Base-by-base conservation (phyloP, 2,113 vertebrate genomes). In the Amblyornis subalaris region DNA sequence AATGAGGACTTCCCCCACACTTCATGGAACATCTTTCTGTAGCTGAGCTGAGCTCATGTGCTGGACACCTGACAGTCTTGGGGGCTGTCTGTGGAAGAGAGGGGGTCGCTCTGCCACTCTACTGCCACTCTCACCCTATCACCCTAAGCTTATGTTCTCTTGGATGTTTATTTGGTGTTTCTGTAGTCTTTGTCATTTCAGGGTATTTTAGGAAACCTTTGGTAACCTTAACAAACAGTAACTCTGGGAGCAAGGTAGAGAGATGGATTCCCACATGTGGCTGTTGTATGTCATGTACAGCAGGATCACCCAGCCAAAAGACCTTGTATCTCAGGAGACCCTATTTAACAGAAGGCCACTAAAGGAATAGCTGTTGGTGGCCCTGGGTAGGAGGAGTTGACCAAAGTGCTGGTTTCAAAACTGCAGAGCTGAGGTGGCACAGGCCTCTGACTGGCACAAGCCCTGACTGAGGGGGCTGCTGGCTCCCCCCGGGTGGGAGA, bases 211-310 rank as follows among this genome's bases (percentile, higher is more conserved):
- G 45, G 55, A 84, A 74, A 69, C 35, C 9, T 89, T 60, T 61
- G 54, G 36, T 72, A 86, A 31, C 45, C 9, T 72, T 73, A 67
- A 66, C 28, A 57, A 64, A 67, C 38, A 70, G 19, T 74, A 57
- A 12, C 53, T 92, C 74, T 71, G 64, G 23, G 57, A 84, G 47
- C 9, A 69, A 53, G n/a, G 16, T 7, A 47, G 57, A 77, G 29
- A 23, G 42, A 28, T 76, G 45, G 31, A 61, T 90, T 88, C 22
- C 54, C 36, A 51, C 5, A 3, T 0, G 0, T 23, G 35, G 31
- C 54, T 69, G 0, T 19, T 65, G 14, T 28, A 17, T 45, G 31
- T 58, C 35, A 17, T 0, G 1, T 58, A 35, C 21, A 74, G 35
- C 47, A 74, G 51, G 55, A 36, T 67, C 38, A 51, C 8, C 14